phyloP scores from a whole-genome alignment of 2,797 vertebrate genomes.

The Lithobates pipiens region DNA sequence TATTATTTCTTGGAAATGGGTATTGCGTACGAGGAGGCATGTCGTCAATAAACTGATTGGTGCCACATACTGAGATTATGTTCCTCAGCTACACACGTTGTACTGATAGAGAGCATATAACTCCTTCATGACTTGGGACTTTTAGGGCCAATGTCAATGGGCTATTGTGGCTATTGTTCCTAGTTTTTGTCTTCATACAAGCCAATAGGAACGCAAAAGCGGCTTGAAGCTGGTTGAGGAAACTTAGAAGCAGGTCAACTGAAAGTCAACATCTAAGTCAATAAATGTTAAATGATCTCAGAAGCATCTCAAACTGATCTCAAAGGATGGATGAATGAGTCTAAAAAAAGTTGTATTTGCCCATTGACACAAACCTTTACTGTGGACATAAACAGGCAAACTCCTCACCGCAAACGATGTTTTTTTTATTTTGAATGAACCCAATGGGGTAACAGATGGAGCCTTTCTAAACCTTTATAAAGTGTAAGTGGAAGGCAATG shows the following conservation, averaged over 20 bases:
- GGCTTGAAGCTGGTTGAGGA: background rate
- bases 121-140: background rate
- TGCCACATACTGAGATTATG: slow-evolving; percentile 4
- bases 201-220: background rate
- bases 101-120: background rate
- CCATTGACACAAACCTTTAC: too few species aligned
- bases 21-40: background rate
- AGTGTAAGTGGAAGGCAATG: too few species aligned
- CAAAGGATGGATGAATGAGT: too few species aligned
- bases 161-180: background rate
- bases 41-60: slow-evolving; percentile 9
- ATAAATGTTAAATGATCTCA: too few species aligned
- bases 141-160: background rate
- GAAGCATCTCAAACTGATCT: too few species aligned
- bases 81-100: background rate
- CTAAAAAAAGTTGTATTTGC: too few species aligned
- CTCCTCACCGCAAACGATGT: too few species aligned
- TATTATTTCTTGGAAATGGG: slow-evolving; percentile 17
- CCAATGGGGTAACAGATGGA: too few species aligned
- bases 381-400: too few species aligned
- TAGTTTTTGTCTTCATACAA: background rate
- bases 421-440: too few species aligned
- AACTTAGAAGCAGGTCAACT: background rate
- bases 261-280: too few species aligned
- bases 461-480: too few species aligned